Evolutionary conservation across 2,113 vertebrate species (phyloP).

Genomic region (Sorex araneus): DNA sequence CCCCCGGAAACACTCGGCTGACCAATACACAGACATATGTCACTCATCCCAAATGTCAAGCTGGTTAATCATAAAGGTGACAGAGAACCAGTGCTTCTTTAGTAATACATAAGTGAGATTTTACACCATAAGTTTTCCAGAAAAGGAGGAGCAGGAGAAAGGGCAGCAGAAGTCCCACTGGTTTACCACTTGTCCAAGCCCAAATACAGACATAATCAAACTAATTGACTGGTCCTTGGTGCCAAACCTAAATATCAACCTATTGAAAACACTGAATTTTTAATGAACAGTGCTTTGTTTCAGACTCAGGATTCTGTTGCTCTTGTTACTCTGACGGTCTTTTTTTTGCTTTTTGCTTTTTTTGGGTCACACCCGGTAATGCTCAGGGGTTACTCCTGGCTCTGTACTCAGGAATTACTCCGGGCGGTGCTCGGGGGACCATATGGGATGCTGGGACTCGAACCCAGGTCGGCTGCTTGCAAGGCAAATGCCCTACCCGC

Average conservation of each 20-base stretch:
- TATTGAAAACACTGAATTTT: not conserved
- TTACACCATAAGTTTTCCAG: conserved; percentile 32
- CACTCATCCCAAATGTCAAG: not conserved
- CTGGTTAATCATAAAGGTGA: conserved; percentile 35
- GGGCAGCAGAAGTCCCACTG: not conserved
- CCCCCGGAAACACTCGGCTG: not conserved
- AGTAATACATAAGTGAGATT: not conserved
- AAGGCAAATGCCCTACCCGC: too few species aligned
- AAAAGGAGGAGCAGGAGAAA: not conserved
- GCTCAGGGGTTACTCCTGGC: too few species aligned
- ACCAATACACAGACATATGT: not conserved
- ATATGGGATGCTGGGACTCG: too few species aligned
- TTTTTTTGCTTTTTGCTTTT: too few species aligned
- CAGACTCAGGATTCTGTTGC: not conserved
- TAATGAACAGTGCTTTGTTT: conserved; percentile 4
- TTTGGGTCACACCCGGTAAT: too few species aligned
- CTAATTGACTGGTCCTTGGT: not conserved
- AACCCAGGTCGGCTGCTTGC: too few species aligned
- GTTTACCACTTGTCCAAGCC: not conserved
- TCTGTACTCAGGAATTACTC: too few species aligned
- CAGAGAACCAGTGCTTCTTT: not conserved
- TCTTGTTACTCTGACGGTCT: too few species aligned
- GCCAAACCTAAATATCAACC: conserved; percentile 19
- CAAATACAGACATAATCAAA: conserved; percentile 4
- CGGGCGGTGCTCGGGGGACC: too few species aligned